Evolutionary conservation across 2,888 invertebrate genomes (phyloP).

Genomic region (Dicycla oo): DNA sequence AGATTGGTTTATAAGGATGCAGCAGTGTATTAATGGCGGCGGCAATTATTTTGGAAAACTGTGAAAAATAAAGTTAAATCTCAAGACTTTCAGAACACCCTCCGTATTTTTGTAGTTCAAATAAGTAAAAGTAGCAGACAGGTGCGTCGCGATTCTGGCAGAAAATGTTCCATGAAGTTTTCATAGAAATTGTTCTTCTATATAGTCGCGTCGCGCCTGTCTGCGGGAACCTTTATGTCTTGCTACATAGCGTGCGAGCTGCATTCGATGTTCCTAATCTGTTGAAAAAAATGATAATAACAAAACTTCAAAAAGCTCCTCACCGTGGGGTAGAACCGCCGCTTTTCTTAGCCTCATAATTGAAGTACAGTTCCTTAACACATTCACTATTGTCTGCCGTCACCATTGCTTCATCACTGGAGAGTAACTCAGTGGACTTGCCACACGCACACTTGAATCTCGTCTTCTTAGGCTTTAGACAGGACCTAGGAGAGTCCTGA

Average conservation of each 20-base stretch:
- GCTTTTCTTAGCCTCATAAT: conserved; percentile 36
- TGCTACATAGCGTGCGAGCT: neutral
- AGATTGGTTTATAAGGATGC: too few relatives aligned
- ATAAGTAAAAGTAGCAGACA: too few relatives aligned
- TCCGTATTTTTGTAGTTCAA: neutral
- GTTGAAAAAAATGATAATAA: neutral
- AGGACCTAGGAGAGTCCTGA: neutral
- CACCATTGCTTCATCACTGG: conserved; percentile 17
- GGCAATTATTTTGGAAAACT: too few relatives aligned
- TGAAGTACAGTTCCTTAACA: conserved; percentile 42
- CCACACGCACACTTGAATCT: conserved; percentile 1
- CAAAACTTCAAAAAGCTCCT: conserved; percentile 15
- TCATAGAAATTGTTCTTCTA: too few relatives aligned
- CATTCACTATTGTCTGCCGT: conserved; percentile 11
- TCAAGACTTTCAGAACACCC: too few relatives aligned
- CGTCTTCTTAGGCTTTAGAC: conserved; percentile 15
- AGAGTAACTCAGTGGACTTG: neutral
- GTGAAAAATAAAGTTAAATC: too few relatives aligned
- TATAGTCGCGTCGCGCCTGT: too few relatives aligned
- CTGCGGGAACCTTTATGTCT: neutral
- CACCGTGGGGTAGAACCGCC: conserved; percentile 41
- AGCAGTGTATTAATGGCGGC: too few relatives aligned
- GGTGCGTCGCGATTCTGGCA: too few relatives aligned
- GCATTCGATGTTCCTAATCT: neutral
- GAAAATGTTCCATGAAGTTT: too few relatives aligned